Evolutionary conservation across 2,797 vertebrate species (phyloP), one percentile per base, ranked within the genome.

Genomic region (Oreonectes daqikongensis): DNA sequence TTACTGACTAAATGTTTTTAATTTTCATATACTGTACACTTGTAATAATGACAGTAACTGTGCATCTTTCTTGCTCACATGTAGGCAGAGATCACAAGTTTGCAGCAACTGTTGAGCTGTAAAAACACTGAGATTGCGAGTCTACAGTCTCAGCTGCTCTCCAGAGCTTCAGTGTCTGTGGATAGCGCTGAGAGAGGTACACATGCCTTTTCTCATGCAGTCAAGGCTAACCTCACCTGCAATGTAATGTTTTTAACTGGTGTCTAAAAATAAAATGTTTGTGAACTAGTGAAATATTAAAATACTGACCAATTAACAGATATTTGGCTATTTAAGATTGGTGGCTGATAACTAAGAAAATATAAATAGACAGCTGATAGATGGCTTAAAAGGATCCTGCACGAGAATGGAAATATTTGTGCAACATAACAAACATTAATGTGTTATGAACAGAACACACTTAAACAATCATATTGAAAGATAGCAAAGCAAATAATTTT

Each of bases 61-160:
- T 15, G n/a, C 12, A 30, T 42, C 38, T 18, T 17, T 66, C 4
- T 46, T 14, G 55, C 28, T 67, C 1, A 32, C 48, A 79, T 82
- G 9, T 90, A 99, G 97, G 94, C 93, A n/a, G 96, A 99, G 90
- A 96, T 98, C 82, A 93, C 92, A 80, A 92, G 94, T 85, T 95
- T 99, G 24, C 96, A 98, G 86, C 94, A 98, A 83, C 91, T 96
- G 3, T 85, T 99, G 83, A 92, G 94, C 82, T 90, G 92, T 82
- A 99, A 97, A 87, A 96, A 98, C 44, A 88, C 94, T 20, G 96
- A 98, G 91, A 97, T 99, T 17, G 95, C 97, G 85, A 94, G 92
- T 17, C 87, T 99, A 79, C 95, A 96, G 75, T 91, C 93, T 82
- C 96, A 97, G 82, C 93, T 99, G 10, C 90, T 94, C 63, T 90